These are phyloP conservation scores for Acronicta aceris DNA, from an alignment of 2,888 invertebrate genomes.

Conservation along the genomic window DNA sequence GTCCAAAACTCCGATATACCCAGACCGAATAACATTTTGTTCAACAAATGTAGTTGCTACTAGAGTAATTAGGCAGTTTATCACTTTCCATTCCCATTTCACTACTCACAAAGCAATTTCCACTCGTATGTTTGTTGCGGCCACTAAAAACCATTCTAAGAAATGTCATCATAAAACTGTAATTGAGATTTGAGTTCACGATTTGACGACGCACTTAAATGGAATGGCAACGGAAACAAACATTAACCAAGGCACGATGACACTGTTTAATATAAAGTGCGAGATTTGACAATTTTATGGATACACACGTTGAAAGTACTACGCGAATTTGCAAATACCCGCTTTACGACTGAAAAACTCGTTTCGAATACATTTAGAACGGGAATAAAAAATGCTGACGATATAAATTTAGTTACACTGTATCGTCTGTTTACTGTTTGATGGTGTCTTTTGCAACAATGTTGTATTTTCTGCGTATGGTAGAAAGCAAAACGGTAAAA, in stretches of 20 bases:
- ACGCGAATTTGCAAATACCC: slow-evolving; percentile 46
- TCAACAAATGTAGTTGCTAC: no score
- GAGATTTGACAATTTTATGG: slow-evolving; percentile 71
- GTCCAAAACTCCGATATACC: no score
- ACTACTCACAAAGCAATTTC: not conserved
- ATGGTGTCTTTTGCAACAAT: slow-evolving; percentile 36
- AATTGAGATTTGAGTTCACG: slow-evolving; percentile 62
- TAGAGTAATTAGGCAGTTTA: no score
- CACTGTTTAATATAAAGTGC: slow-evolving; percentile 63
- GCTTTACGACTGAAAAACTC: slow-evolving; percentile 66
- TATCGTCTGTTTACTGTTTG: slow-evolving; percentile 44
- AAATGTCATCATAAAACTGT: slow-evolving; percentile 55
- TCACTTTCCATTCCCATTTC: not conserved
- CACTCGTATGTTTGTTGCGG: not conserved
- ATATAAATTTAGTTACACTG: slow-evolving; percentile 56
- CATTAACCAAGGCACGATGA: slow-evolving; percentile 61
- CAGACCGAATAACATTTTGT: no score
- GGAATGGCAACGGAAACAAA: slow-evolving; percentile 61
- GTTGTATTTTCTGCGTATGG: slow-evolving; percentile 36
- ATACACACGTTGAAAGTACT: slow-evolving; percentile 56
- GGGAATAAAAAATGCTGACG: slow-evolving; percentile 60
- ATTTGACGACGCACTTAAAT: slow-evolving; percentile 66
- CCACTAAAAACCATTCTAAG: slow-evolving; percentile 48
- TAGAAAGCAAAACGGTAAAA: no score
- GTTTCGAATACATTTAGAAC: slow-evolving; percentile 58